Evolutionary conservation across 2,888 invertebrate genomes (phyloP).

Genomic region (Rhagium mordax): DNA sequence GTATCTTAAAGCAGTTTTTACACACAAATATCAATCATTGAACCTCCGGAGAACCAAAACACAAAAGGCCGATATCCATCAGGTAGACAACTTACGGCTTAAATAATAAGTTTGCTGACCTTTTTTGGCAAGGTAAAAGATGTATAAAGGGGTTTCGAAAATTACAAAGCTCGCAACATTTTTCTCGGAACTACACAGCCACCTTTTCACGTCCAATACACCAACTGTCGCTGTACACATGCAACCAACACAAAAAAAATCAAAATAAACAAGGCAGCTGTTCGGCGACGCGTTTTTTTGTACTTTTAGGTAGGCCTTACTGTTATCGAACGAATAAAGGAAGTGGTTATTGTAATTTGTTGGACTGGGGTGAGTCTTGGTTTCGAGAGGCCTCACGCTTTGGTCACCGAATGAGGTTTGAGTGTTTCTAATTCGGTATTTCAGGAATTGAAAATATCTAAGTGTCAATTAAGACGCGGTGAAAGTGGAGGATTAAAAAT

Average conservation of each 20-base stretch:
- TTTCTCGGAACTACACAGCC: conserved; percentile 37
- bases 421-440: too few relatives aligned
- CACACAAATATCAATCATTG: conserved; percentile 12
- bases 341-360: background rate
- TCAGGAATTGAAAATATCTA: too few relatives aligned
- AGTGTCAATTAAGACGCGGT: too few relatives aligned
- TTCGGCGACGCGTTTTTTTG: conserved; percentile 33
- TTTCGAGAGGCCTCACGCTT: too few relatives aligned
- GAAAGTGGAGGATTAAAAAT: too few relatives aligned
- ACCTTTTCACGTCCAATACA: conserved; percentile 32
- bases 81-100: conserved; percentile 30
- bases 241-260: conserved; percentile 41
- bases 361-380: background rate
- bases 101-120: conserved; percentile 40
- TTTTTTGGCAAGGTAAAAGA: conserved; percentile 27
- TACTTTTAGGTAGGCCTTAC: conserved; percentile 22
- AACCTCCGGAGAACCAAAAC: background rate
- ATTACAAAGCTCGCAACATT: conserved; percentile 35
- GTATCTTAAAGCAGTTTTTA: background rate
- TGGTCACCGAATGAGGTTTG: too few relatives aligned
- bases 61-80: conserved; percentile 33
- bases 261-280: conserved; percentile 44
- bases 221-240: conserved; percentile 47
- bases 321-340: conserved; percentile 15
- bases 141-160: conserved; percentile 38